Base-by-base conservation (phyloP, 1,140 invertebrate species). In the Caerostris darwini region DNA sequence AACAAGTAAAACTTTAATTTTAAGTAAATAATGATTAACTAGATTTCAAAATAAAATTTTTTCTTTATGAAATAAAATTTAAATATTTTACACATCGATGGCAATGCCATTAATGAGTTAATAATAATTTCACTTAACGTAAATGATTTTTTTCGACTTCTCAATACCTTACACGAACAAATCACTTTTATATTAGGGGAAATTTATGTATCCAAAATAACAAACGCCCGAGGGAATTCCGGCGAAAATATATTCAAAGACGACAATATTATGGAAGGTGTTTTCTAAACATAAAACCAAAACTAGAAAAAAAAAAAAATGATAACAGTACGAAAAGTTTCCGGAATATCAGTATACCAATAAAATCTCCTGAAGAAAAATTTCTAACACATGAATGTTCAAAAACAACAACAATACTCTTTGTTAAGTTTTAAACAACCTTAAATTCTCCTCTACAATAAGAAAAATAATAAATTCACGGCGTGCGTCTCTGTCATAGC, bases 401-500 rank as follows among this genome's bases (percentile, higher is more conserved):
- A n/a, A 10, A 57, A 58, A 7, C 53, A 57, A 58, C n/a, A 7
- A 17, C 8, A 64, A 53, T 5, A 50, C 50, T 53, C 5, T 19
- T 12, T 61, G 7, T 5, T 3, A 34, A 19, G 10, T 6, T 53
- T 61, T 64, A 56, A 56, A 69, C 61, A 90, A 90, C 34, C 57
- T 88, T 50, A 64, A 57, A 56, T 58, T 58, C 82, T 58, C 82
- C 57, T 85, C n/a, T 85, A 56, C 17, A 64, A 64, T 81, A 56
- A 85, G 3, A 85, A 8, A 53, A 19, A 57, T 85, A 85, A 85
- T 85, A 57, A 85, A 85, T 57, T 56, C 57, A 56, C 82, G 82
- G 82, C 82, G 82, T 56, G 82, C 53, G 57, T 10, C 17, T 85
- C 82, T 85, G 54, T 85, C 82, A 77, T 77, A 85, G 54, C 82